Base-by-base conservation (phyloP, 2,113 vertebrate genomes). In the Pomatostomus ruficeps region DNA sequence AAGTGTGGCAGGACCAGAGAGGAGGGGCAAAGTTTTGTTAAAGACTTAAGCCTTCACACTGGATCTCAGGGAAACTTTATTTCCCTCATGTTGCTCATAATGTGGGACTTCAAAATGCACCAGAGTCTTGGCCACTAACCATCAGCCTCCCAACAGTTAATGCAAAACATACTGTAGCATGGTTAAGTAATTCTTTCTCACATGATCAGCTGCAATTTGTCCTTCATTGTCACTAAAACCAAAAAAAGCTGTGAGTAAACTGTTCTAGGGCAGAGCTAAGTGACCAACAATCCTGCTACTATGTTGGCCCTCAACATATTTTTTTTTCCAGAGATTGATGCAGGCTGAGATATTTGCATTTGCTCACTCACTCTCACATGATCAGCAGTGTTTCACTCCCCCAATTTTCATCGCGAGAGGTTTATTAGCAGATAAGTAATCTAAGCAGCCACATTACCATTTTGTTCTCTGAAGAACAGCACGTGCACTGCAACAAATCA, bases 291-390 rank as follows among this genome's bases (percentile, higher is more conserved):
- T 19, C 77, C 58, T 9, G 4, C 76, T 76, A 45, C 71, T 86
- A 6, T 58, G 42, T 49, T 72, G 61, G 38, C 67, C 58, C 48
- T 31, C 43, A 74, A 52, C 48, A 29, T 55, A 61, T 22, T 11
- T 72, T 80, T 67, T 80, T 59, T n/a, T 3, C 74, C 49, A 65
- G 29, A 82, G 75, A 23, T 43, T 70, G 88, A 92, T 79, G 57
- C 61, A 67, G 68, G 40, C 80, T 75, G 68, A 89, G 71, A 42
- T 84, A 72, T 24, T 91, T 91, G 78, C 85, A 46, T 85, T 96
- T 85, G 54, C 42, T 94, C 0, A 0, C 66, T 72, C 3, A 1
- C 38, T 83, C 38, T 83, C 75, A 87, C 55, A 38, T 46, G 70
- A 79, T 73, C 68, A n/a, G 26, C 26, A 22, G 7, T 15, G 54